A percentile compares a stretch with the other conserved stretches of the same genome.
These are phyloP conservation scores for Neelides sp. DNA, from an alignment of 1,140 invertebrate species.

Conservation along the genomic window DNA sequence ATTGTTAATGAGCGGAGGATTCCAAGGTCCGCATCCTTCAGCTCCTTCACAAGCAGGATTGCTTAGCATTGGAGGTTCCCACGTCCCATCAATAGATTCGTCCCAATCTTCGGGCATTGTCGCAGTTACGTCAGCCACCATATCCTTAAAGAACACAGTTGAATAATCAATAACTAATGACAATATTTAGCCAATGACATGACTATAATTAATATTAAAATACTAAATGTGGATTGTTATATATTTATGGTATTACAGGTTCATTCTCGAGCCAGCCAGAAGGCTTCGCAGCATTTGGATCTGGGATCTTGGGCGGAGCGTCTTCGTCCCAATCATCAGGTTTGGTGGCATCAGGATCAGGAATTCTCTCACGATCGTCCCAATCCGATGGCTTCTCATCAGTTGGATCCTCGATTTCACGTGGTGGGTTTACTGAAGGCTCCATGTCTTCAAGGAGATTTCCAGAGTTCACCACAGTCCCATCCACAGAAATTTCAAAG, in stretches of 20 bases:
- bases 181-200: neutral
- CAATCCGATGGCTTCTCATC: constrained; percentile 85
- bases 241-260: constrained; percentile 41
- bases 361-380: constrained; percentile 94
- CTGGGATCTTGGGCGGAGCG: constrained; percentile 75
- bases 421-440: constrained; percentile 86
- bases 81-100: constrained; percentile 94
- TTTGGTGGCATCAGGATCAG: constrained; percentile 71
- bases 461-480: constrained; percentile 59
- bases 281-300: constrained; percentile 76
- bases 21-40: constrained; percentile 85
- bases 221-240: neutral
- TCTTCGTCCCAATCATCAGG: constrained; percentile 93
- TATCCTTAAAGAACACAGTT: constrained; percentile 31
- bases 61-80: constrained; percentile 84
- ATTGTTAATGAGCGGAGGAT: constrained; percentile 71
- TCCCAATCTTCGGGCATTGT: constrained; percentile 48
- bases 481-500: constrained; percentile 25
- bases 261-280: constrained; percentile 91
- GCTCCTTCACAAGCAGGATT: constrained; percentile 78
- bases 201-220: constrained; percentile 1
- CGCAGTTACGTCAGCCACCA: constrained; percentile 32
- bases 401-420: constrained; percentile 86
- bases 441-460: constrained; percentile 76
- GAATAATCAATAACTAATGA: neutral